phyloP scores from a whole-genome alignment of 1,140 invertebrate genomes.

The Hirudo medicinalis region DNA sequence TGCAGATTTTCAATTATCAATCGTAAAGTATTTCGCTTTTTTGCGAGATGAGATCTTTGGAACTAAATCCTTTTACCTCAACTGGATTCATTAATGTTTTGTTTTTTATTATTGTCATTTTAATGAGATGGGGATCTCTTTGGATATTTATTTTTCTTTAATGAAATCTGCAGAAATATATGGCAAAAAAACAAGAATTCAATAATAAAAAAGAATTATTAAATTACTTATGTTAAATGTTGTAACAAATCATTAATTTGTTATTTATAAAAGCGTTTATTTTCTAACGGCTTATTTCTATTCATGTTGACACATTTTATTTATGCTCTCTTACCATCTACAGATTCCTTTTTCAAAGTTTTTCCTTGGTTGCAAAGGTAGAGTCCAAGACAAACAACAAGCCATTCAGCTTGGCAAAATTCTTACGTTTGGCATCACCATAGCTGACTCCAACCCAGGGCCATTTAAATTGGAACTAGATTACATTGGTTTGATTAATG shows the following conservation, averaged over 20 bases:
- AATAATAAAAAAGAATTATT: not conserved
- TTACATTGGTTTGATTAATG: conserved; percentile 68
- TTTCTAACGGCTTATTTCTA: not conserved
- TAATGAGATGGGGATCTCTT: not conserved
- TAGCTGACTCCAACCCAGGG: conserved; percentile 59
- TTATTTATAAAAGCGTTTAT: not conserved
- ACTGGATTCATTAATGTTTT: too few relatives aligned
- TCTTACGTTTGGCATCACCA: conserved; percentile 63
- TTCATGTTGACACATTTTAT: conserved; percentile 1
- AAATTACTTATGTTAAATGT: not conserved
- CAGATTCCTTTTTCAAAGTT: conserved; percentile 93
- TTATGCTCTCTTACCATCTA: conserved; percentile 23
- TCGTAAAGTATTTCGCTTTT: not conserved
- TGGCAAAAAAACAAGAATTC: too few relatives aligned
- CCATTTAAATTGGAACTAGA: conserved; percentile 83
- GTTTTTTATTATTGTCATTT: too few relatives aligned
- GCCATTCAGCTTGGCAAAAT: conserved; percentile 49
- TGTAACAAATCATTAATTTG: too few relatives aligned
- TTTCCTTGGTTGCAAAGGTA: conserved; percentile 63
- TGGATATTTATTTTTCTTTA: not conserved
- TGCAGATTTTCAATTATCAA: too few relatives aligned
- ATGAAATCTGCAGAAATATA: not conserved
- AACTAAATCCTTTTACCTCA: too few relatives aligned
- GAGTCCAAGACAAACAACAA: conserved; percentile 68
- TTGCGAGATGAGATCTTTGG: not conserved